Base-by-base conservation (phyloP, 2,888 invertebrate species). In the Malthinus flaveolus region DNA sequence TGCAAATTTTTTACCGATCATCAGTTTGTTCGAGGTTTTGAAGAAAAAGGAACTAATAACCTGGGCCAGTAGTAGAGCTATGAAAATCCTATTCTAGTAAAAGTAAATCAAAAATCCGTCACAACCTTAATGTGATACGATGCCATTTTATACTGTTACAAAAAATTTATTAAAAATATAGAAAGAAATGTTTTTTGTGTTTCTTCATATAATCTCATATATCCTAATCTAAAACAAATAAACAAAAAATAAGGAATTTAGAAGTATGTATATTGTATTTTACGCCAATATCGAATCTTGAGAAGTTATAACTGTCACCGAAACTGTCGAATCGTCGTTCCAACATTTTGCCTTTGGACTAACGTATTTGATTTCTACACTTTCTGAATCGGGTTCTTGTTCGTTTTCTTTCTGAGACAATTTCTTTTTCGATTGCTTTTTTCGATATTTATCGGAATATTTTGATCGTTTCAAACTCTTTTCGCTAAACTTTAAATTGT, bases 101-200 rank as follows among this genome's bases (percentile, higher is more conserved):
- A 35, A 35, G 3, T 10, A 23, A 58, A 59, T 56, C 45, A 59
- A 66, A 69, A 70, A 69, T 75, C 75, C 75, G 75, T 75, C 75
- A 75, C 73, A 72, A 65, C 66, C 61, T 66, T 68, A 23, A 72
- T 76, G 76, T 76, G 76, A 76, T 76, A 74, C 63, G 67, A 69
- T 56, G 39, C 55, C 71, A 69, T 76, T 75, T 77, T 77, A 76
- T 75, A 73, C 69, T 72, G 74, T 74, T 73, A 72, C 71, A 72
- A 71, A 67, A 70, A 48, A 58, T 63, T 59, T 62, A 62, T 66
- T 65, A 67, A 69, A 64, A 57, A 59, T 62, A 49, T 45, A 52
- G 10, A 49, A 13, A 47, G 51, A 61, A 44, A n/a, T n/a, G n/a
- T n/a, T n/a, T 23, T 23, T 23, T 23, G 23, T 23, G 2, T 57